These are phyloP conservation scores for Rapana venosa DNA, from an alignment of 2,888 invertebrate genomes.

Conservation along the genomic window DNA sequence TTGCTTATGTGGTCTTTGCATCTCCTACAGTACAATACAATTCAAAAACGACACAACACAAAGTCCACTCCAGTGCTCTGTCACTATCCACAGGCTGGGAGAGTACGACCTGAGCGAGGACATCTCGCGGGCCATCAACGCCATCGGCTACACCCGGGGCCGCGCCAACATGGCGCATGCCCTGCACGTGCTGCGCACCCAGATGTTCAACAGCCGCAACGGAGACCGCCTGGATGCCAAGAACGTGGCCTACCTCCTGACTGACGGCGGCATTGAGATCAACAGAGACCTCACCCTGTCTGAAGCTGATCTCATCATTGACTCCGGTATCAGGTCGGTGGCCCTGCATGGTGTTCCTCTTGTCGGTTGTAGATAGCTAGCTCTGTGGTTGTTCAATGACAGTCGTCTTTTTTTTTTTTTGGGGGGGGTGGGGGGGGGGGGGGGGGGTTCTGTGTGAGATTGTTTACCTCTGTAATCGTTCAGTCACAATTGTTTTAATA, in stretches of 20 bases:
- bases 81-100: slow-evolving; percentile 53
- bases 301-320: slow-evolving; percentile 71
- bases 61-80: not conserved
- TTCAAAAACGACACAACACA: not conserved
- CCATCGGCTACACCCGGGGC: slow-evolving; percentile 67
- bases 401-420: no score
- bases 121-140: slow-evolving; percentile 61
- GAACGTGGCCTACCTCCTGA: slow-evolving; percentile 72
- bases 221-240: slow-evolving; percentile 68
- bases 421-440: no score
- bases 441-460: no score
- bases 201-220: slow-evolving; percentile 65
- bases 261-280: slow-evolving; percentile 71
- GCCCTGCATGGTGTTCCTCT: no score
- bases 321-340: slow-evolving; percentile 61
- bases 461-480: no score
- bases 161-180: slow-evolving; percentile 73
- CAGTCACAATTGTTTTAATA: no score
- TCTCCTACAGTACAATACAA: no score
- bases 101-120: slow-evolving; percentile 57
- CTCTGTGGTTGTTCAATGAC: no score
- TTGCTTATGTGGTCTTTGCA: no score
- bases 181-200: slow-evolving; percentile 59
- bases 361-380: no score
- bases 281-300: slow-evolving; percentile 65